Base-by-base conservation (phyloP, 2,797 vertebrate species). In the Sebastes reedi region DNA sequence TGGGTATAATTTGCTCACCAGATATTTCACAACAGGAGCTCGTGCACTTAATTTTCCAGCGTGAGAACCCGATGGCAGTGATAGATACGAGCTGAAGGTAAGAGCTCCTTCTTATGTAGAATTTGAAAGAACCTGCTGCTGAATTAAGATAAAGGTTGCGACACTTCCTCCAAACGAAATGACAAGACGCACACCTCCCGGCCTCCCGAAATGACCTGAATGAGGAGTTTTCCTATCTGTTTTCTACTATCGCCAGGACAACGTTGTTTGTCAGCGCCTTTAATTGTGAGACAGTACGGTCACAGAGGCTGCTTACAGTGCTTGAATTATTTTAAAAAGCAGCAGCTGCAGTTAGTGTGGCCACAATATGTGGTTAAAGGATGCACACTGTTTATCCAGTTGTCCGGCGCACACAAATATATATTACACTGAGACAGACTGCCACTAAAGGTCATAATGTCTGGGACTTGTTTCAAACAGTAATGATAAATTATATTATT, bases 21-120 rank as follows among this genome's bases (percentile, higher is more conserved):
- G 64, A 81, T 79, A 75, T 52, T 50, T 76, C 79, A 69, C 79
- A 42, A 8, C 72, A 65, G 75, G 80, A 66, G 60, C 42, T 39
- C 0, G 12, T 50, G 55, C 50, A 56, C 9, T 67, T 79, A 0
- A 24, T 75, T 67, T 75, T 67, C 50, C 72, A 56, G 39, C 66
- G 1, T 12, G 58, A 56, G 39, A 52, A 25, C 27, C 13, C 18
- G 64, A 74, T 69, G 46, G 27, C 60, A 32, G 60, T 9, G 6
- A 24, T 5, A 65, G 55, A 84, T 55, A 68, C 3, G 58, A 30
- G 8, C 29, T 36, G 30, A 71, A 68, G 34, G 39, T 7, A 3
- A 24, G 4, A 34, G 39, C 24, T 72, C 20, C 14, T 36, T 58
- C 16, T n/a, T 14, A 11, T 70, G 20, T 6, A 52, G 25, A 36